These are phyloP conservation scores for Lasioglossum leucozonium DNA, from an alignment of 2,888 invertebrate species.

Conservation along the genomic window DNA sequence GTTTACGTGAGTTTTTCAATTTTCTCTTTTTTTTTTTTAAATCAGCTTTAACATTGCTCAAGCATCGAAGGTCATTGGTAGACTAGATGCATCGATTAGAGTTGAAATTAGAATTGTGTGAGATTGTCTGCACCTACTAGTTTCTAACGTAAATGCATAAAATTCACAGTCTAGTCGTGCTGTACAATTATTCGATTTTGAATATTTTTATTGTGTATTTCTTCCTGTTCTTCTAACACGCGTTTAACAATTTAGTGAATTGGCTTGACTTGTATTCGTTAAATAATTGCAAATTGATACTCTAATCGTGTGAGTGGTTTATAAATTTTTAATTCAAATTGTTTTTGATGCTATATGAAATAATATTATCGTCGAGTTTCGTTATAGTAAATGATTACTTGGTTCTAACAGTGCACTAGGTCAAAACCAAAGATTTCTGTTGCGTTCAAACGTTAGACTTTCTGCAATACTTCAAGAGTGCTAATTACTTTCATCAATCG, in stretches of 20 bases:
- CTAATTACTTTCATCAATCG: neutral
- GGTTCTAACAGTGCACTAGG: neutral
- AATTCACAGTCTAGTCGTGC: neutral
- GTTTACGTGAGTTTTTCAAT: slow-evolving; percentile 61
- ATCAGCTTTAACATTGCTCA: neutral
- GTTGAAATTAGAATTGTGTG: too few relatives aligned
- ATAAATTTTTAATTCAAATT: neutral
- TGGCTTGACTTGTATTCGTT: neutral
- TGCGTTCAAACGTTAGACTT: neutral
- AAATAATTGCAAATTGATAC: neutral
- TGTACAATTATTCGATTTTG: neutral
- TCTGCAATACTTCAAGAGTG: neutral
- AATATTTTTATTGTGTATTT: neutral
- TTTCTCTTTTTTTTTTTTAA: neutral
- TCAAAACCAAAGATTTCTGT: neutral
- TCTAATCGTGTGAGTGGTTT: neutral
- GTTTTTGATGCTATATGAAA: neutral
- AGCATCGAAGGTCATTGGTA: neutral
- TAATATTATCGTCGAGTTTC: neutral
- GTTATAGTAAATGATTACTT: neutral
- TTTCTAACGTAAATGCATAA: neutral
- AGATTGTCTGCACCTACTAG: too few relatives aligned
- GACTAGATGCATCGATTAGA: too few relatives aligned
- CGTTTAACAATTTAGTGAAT: neutral
- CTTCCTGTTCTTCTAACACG: neutral